A percentile compares a stretch with the other conserved stretches of the same genome.
These are phyloP conservation scores for Monodelphis domestica DNA, from an alignment of 2,797 vertebrate species.

Conservation along the genomic window DNA sequence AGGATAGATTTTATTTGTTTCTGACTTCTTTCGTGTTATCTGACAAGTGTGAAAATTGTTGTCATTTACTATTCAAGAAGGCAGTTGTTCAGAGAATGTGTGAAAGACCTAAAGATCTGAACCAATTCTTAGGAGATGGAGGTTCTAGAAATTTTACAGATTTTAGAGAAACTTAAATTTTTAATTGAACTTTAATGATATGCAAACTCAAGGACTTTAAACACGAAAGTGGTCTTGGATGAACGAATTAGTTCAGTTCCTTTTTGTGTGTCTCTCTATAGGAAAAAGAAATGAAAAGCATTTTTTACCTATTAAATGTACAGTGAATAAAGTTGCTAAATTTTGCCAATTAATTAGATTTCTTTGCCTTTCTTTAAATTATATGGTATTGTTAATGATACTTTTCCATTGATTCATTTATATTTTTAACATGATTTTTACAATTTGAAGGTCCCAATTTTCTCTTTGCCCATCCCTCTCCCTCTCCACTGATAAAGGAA, in stretches of 20 bases:
- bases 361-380: background rate
- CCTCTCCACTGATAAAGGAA: background rate
- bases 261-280: background rate
- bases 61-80: background rate
- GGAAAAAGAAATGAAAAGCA: background rate
- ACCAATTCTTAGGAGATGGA: background rate
- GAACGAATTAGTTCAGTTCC: background rate
- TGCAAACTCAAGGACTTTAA: background rate
- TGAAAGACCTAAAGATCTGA: background rate
- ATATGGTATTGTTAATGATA: background rate
- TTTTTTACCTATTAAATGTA: background rate
- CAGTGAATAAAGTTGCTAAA: background rate
- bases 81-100: background rate
- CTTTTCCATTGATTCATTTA: background rate
- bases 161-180: background rate
- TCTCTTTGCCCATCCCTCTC: background rate
- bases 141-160: background rate
- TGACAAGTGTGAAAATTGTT: background rate
- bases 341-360: background rate
- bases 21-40: background rate
- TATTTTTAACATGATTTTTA: background rate
- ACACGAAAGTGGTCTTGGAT: background rate
- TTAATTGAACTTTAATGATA: background rate
- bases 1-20: background rate
- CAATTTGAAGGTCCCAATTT: background rate